These are phyloP conservation scores for Copidosoma aretas DNA, from an alignment of 2,888 invertebrate species.

Conservation along the genomic window DNA sequence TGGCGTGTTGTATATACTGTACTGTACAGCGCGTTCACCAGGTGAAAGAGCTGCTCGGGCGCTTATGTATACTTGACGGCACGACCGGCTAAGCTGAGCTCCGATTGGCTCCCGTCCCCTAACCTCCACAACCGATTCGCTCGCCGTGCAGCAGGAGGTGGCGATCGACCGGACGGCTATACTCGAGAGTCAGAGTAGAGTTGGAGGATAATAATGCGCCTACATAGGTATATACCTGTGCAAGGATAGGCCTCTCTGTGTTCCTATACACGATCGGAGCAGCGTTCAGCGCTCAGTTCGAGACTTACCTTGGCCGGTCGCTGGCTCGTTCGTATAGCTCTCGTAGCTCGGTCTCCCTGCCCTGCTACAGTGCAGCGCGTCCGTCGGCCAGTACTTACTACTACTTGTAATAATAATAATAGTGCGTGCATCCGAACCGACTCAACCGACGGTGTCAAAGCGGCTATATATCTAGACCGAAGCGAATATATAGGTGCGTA, in stretches of 20 bases:
- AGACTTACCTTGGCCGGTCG: background rate
- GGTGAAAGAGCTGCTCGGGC: background rate
- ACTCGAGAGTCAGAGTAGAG: background rate
- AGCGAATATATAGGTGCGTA: no score
- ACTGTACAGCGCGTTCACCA: background rate
- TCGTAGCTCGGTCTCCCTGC: no score
- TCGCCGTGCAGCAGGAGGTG: background rate
- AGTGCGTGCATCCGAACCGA: no score
- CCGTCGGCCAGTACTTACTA: no score
- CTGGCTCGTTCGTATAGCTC: no score
- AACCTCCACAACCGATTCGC: background rate
- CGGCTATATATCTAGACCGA: no score
- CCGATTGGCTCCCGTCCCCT: background rate
- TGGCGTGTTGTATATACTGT: no score
- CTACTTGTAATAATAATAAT: no score
- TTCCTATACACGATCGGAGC: background rate
- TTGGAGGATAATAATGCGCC: no score
- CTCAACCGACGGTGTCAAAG: no score
- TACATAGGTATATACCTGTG: background rate
- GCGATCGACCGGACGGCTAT: background rate
- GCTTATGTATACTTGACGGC: background rate
- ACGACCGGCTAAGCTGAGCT: background rate
- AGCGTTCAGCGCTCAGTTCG: background rate
- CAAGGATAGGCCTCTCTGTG: no score
- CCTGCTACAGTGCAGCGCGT: no score